Evolutionary conservation across 1,140 invertebrate species (phyloP), one percentile per base, ranked within the genome.

Genomic region (Drosophila pseudoananassae): DNA sequence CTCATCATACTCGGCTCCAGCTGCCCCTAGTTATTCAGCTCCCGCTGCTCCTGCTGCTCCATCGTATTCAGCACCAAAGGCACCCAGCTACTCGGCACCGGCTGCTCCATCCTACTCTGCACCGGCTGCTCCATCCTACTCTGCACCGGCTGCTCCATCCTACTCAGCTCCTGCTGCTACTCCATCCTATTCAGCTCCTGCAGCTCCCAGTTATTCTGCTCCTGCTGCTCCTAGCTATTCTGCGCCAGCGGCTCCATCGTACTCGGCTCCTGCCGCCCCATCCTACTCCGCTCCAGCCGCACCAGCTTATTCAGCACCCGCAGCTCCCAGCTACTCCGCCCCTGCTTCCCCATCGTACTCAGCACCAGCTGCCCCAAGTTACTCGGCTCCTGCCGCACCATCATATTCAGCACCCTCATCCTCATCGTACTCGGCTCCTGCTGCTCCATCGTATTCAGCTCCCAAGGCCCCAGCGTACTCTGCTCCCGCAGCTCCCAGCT

Each of bases 51-150:
- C 54, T 0, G 53, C 45, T 0, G 50, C 56, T 17, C 50, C 51
- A 31, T 40, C 29, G 7, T 75, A 76, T 17, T 54, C 71, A 8
- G 71, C 74, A 3, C 74, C 72, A 14, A 46, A 31, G 0, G 65
- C 55, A 2, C 68, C 51, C 14, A 29, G 43, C 0, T 75, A 75
- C 17, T 70, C 72, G 36, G 73, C 72, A 12, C 72, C 72, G 0
- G 70, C 59, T 0, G 76, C 74, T 7, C 76, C 47, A 17, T 40
- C 40, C 0, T 73, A 73, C 7, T 73, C 70, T 4, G 56, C 70
- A 0, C 56, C 70, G 2, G 64, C 64, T 0, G 65, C 57, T 27
- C 53, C 57, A 0, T n/a, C 17, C 0, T 73, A 74, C 27, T 74
- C 70, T 9, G 70, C 70, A 0, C 64, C 69, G 4, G 40, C 50